These are phyloP conservation scores for Leptodactylus fallax DNA, from an alignment of 2,797 vertebrate genomes.

Conservation along the genomic window DNA sequence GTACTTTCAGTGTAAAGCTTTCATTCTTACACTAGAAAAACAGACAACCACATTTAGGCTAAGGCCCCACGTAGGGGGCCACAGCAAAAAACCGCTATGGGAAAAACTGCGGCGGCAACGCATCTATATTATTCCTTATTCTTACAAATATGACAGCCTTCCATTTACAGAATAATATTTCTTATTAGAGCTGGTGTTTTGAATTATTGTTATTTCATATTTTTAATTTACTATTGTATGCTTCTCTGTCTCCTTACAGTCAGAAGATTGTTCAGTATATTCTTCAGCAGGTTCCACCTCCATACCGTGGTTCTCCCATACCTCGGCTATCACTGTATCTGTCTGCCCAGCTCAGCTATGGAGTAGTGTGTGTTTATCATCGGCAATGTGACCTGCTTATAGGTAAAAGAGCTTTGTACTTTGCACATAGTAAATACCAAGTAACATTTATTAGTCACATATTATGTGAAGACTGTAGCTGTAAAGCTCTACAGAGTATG, in stretches of 20 bases:
- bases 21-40: no score
- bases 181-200: background rate
- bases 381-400: constrained; percentile 76
- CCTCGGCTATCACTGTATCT: constrained; percentile 88
- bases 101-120: no score
- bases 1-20: no score
- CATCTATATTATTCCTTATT: no score
- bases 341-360: constrained; percentile 86
- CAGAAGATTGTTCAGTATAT: constrained; percentile 83
- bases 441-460: background rate
- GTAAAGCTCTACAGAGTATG: no score
- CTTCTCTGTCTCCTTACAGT: constrained; percentile 66
- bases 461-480: background rate
- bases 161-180: background rate
- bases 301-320: constrained; percentile 70
- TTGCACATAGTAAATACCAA: background rate
- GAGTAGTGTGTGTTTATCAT: constrained; percentile 82
- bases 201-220: background rate
- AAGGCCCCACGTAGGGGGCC: no score
- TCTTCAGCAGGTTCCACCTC: constrained; percentile 76
- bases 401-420: constrained; percentile 21
- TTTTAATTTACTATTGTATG: background rate
- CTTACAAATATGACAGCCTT: no score
- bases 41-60: no score
- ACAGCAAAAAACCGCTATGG: no score